Percentiles rank a stretch among this genome's conserved stretches.
Evolutionary conservation across 2,113 vertebrate species (phyloP).

Genomic region (Isichthys henryi): DNA sequence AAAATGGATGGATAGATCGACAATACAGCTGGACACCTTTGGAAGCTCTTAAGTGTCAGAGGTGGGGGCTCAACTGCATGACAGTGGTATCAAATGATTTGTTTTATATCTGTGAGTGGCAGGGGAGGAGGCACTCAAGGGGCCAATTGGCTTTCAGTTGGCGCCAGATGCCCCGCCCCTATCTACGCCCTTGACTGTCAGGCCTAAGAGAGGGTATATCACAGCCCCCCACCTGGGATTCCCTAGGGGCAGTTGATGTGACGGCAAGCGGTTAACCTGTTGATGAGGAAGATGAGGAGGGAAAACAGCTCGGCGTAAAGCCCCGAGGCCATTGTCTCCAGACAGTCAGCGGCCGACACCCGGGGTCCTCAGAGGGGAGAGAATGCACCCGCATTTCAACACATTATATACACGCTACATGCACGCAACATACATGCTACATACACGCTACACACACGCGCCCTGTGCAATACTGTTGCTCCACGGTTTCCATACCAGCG

Average conservation of each 20-base stretch:
- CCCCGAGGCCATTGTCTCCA: slow-evolving; percentile 81
- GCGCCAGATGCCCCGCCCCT: not conserved
- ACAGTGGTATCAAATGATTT: not conserved
- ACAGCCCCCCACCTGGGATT: not conserved
- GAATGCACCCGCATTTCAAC: not conserved
- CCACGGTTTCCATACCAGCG: slow-evolving; percentile 53
- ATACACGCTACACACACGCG: not conserved
- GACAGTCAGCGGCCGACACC: slow-evolving; percentile 78
- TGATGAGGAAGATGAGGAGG: slow-evolving; percentile 81
- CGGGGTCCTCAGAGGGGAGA: slow-evolving; percentile 63
- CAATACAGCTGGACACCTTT: not conserved
- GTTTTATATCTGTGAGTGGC: not conserved
- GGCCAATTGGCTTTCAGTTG: not conserved
- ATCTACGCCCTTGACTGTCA: not conserved
- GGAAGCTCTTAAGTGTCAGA: not conserved
- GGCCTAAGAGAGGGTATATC: not conserved
- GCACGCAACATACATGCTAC: not conserved
- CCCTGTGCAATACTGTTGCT: not conserved
- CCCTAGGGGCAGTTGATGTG: not conserved
- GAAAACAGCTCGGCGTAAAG: slow-evolving; percentile 91
- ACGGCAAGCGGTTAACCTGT: slow-evolving; percentile 66
- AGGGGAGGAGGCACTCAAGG: not conserved
- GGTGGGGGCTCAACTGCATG: not conserved
- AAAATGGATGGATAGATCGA: too few relatives aligned
- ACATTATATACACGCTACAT: not conserved